phyloP scores from a whole-genome alignment of 2,113 vertebrate genomes.

The Colaptes auratus region DNA sequence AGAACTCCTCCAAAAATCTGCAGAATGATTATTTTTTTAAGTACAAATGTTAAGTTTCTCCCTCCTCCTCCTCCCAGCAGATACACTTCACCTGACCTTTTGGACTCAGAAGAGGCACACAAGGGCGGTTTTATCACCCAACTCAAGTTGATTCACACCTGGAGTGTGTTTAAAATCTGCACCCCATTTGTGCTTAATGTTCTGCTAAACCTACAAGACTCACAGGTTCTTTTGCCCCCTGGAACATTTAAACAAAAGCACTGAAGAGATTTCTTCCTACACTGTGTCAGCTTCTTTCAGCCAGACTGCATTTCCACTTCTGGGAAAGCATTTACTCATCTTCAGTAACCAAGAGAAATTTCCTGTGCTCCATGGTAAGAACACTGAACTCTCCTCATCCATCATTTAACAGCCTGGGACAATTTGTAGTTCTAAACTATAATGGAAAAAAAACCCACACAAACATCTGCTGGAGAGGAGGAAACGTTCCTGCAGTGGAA shows the following conservation, averaged over 20 bases:
- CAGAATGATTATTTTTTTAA: fast-evolving
- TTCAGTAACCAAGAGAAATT: not conserved
- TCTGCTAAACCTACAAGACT: not conserved
- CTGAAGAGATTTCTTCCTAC: not conserved
- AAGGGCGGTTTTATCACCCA: not conserved
- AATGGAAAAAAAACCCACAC: not conserved
- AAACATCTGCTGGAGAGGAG: not conserved
- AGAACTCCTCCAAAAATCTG: not conserved
- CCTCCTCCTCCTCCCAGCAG: not conserved
- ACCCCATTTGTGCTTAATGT: not conserved
- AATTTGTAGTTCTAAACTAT: not conserved
- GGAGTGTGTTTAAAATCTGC: not conserved
- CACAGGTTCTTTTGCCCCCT: not conserved
- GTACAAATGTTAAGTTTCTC: not conserved
- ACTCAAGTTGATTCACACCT: not conserved
- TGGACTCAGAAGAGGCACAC: not conserved
- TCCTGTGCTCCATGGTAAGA: not conserved
- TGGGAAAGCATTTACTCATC: not conserved
- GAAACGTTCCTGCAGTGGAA: not conserved
- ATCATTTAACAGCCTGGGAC: not conserved
- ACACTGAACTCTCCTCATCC: not conserved
- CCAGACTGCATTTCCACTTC: not conserved
- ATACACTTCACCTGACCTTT: not conserved
- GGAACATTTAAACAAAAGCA: not conserved
- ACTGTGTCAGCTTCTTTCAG: not conserved